Conservation (phyloP, 53 echinoderm and acorn worm genomes). For the Antedon mediterranea region DNA sequence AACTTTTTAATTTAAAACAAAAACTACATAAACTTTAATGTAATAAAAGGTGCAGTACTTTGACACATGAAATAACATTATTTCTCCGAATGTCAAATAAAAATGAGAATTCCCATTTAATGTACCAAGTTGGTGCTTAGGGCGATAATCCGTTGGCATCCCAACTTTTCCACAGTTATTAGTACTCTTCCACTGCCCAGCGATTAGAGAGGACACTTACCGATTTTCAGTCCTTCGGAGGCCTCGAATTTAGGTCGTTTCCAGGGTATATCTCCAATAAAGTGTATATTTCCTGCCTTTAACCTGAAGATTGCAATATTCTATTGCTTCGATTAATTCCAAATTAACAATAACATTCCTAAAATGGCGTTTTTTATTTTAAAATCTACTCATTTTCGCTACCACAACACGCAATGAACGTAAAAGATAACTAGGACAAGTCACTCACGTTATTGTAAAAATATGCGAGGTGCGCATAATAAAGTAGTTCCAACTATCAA, state of each 20-base stretch:
- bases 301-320: not conserved
- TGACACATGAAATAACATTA: too few species aligned
- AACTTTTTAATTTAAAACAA: too few species aligned
- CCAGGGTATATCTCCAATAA: not conserved
- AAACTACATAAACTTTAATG: too few species aligned
- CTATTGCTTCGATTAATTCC: not conserved
- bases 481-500: not conserved
- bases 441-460: not conserved
- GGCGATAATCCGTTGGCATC: not conserved
- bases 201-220: not conserved
- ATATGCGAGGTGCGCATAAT: not conserved
- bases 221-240: not conserved
- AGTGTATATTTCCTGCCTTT: not conserved
- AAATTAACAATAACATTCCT: not conserved
- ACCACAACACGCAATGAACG: not conserved
- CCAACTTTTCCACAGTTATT: not conserved
- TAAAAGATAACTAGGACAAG: not conserved
- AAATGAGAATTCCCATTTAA: too few species aligned
- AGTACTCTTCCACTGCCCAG: not conserved
- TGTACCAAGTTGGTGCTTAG: too few species aligned
- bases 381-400: not conserved
- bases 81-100: too few species aligned
- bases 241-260: not conserved
- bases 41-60: too few species aligned
- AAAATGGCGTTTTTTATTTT: not conserved